Percentiles rank a stretch among this genome's conserved stretches.
Conservation (phyloP, 2,888 invertebrate species). For the Phyllotreta cruciferae region DNA sequence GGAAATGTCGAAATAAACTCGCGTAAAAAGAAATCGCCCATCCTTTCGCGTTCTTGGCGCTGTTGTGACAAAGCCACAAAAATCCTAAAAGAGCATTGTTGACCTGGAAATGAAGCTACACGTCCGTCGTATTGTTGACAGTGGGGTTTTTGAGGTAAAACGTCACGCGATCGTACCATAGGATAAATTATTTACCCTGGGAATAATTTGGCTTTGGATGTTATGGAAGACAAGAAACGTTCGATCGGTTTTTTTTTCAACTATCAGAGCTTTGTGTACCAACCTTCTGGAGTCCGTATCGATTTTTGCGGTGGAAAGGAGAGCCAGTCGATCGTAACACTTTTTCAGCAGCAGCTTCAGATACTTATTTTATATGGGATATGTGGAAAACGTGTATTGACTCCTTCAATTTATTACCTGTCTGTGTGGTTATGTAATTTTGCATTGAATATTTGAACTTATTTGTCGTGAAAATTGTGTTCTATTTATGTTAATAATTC, state of each 20-base stretch:
- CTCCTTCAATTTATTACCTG: too few relatives aligned
- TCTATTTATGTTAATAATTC: too few relatives aligned
- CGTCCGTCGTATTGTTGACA: slow-evolving; percentile 23
- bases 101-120: slow-evolving; percentile 25
- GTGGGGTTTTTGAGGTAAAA: slow-evolving; percentile 15
- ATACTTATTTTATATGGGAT: too few relatives aligned
- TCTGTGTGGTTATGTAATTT: too few relatives aligned
- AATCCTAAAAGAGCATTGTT: slow-evolving; percentile 17
- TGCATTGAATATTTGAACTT: too few relatives aligned
- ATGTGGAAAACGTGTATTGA: not conserved
- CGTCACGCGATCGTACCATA: slow-evolving; percentile 17
- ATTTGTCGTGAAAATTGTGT: too few relatives aligned
- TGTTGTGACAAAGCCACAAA: not conserved
- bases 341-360: too few relatives aligned
- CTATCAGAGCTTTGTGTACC: slow-evolving; percentile 26
- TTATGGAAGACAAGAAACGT: slow-evolving; percentile 29
- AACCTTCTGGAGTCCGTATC: slow-evolving; percentile 22
- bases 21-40: slow-evolving; percentile 2
- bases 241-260: slow-evolving; percentile 27
- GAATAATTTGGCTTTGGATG: slow-evolving; percentile 23
- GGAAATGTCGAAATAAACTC: not conserved
- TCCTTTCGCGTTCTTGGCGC: slow-evolving; percentile 2
- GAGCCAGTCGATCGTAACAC: slow-evolving; percentile 2
- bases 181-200: slow-evolving; percentile 24
- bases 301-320: slow-evolving; percentile 22